Evolutionary conservation across 1,140 invertebrate species (phyloP).

Genomic region (Ericerus pela): DNA sequence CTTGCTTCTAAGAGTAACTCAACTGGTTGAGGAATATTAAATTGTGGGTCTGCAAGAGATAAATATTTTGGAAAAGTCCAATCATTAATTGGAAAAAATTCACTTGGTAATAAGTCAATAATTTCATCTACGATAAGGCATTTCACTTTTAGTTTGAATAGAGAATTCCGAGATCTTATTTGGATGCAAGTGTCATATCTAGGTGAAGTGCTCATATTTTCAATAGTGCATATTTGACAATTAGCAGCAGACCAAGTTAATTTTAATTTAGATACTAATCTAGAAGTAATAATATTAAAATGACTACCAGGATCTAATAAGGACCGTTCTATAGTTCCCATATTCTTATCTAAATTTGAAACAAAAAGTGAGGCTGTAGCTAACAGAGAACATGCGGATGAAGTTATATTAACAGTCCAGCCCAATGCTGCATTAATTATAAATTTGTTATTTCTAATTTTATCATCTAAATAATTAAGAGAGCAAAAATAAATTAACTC

Average conservation of each 20-base stretch:
- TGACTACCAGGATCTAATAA: neutral
- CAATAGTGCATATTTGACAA: neutral
- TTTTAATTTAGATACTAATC: neutral
- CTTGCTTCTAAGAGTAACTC: neutral
- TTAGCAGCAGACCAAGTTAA: neutral
- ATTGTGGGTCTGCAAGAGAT: constrained; percentile 1
- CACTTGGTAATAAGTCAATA: neutral
- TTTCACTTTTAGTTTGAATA: neutral
- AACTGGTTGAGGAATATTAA: neutral
- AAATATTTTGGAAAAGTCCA: neutral
- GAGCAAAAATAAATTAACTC: no score
- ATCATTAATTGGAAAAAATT: neutral
- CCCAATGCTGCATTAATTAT: no score
- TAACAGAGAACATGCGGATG: no score
- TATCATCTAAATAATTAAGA: no score
- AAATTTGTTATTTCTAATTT: no score
- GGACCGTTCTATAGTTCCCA: neutral
- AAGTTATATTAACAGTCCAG: no score
- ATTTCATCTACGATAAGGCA: neutral
- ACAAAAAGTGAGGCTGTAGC: no score
- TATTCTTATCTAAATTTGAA: no score
- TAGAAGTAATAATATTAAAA: neutral
- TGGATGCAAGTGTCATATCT: neutral
- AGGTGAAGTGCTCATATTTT: neutral
- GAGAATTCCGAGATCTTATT: neutral